Base-by-base conservation (phyloP, 1,140 invertebrate species). In the Cydia pomonella region DNA sequence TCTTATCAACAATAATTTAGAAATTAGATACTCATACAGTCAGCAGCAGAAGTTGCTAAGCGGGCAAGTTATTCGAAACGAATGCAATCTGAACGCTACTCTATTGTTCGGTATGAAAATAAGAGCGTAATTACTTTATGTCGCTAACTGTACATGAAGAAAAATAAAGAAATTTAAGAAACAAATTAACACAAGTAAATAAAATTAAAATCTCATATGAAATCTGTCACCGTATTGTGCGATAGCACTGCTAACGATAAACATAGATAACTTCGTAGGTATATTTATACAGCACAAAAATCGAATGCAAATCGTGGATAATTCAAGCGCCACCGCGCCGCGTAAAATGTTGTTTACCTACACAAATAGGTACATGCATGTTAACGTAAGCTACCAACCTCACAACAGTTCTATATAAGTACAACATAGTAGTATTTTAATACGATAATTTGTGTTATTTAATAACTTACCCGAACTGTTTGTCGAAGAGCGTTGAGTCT, bases 381-480 rank as follows among this genome's bases (percentile, higher is more conserved):
- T 33, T 69, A 41, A 69, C 33, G 33, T 69, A 69, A 69, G 7
- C 64, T 38, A 7, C 16, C 64, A 18, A n/a, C 1, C 9, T 29
- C 21, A 7, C 7, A 66, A 6, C n/a, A n/a, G n/a, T n/a, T n/a
- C n/a, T n/a, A n/a, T n/a, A 33, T 25, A 1, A n/a, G n/a, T 63
- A 63, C 23, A 3, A 23, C 13, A 44, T 16, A 44, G 0, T 44
- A 44, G 12, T 44, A 10, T 33, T 38, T 33, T 69, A 18, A 5
- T 69, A 38, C 21, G 13, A 33, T 41, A 69, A 33, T 69, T 7
- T 10, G n/a, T 18, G 16, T 33, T 69, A 77, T 29, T 50, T 41
- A 38, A 50, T 27, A 75, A 89, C 87, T 73, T 80, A 92, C 90
- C 78, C 87, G 77, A 23, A 80, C 38, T 6, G 79, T 72, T 73